Evolutionary conservation across 2,797 vertebrate genomes (phyloP), one percentile per base, ranked within the genome.

Genomic region (Numenius phaeopus): DNA sequence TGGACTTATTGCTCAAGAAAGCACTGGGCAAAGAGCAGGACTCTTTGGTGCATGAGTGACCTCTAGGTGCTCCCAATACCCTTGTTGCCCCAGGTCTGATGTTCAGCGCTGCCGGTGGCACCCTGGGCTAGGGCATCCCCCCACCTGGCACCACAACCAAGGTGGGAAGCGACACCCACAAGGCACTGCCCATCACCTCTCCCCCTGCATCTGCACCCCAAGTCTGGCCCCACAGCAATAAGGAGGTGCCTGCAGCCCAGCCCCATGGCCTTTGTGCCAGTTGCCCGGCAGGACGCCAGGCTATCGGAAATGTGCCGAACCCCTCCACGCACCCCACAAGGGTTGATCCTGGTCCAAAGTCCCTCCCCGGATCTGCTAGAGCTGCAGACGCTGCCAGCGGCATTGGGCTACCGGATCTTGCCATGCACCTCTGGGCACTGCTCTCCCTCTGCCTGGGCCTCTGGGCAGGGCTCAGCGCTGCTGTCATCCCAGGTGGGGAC

Each of bases 401-500:
- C 0, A 0, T 2, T 30, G 34, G 30, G 66, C 77, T 59, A 71
- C 75, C 0, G 8, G 81, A 72, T 57, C 64, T 88, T 89, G 59
- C n/a, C 86, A 97, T 97, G 96, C 37, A 4, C 67, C 75, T 87
- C 78, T 89, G 73, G 64, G 27, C 44, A 44, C 5, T 3, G 4
- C 47, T 96, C 71, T n/a, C 5, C 27, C 44, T 97, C 81, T 96
- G 73, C 52, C 75, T 95, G 59, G 10, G 54, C 14, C 75, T 97
- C 78, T 96, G 87, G 18, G 18, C 75, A 72, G 81, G 52, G n/a
- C 19, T 94, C 67, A 44, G 78, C 40, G 2, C 58, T 1, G 59
- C 92, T 44, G 4, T 14, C 67, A 92, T 95, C 40, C 96, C 94
- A 96, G 96, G 96, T 96, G 79, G 67, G 92, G 24, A 82, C 39